Evolutionary conservation across 2,888 invertebrate genomes (phyloP).

Genomic region (Nebria brevicollis): DNA sequence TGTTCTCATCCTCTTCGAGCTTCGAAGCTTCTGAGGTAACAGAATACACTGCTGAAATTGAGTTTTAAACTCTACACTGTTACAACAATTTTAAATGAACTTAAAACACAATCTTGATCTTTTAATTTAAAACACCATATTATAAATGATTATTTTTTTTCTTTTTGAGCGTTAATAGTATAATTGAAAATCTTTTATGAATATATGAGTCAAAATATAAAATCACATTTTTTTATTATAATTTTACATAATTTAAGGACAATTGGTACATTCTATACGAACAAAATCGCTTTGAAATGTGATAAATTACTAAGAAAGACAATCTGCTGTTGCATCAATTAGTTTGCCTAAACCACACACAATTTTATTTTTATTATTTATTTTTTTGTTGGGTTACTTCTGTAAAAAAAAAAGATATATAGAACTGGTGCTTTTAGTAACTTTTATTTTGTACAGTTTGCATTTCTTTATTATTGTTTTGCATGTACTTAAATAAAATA

Average conservation of each 20-base stretch:
- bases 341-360: slow-evolving; percentile 9
- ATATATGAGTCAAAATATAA: too few species aligned
- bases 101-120: background rate
- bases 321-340: slow-evolving; percentile 11
- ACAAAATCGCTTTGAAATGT: slow-evolving; percentile 51
- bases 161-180: too few species aligned
- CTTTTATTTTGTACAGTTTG: slow-evolving; percentile 32
- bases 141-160: background rate
- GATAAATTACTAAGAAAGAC: slow-evolving; percentile 54
- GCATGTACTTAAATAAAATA: slow-evolving; percentile 39
- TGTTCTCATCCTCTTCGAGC: slow-evolving; percentile 59
- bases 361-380: slow-evolving; percentile 21
- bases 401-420: slow-evolving; percentile 59
- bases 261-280: slow-evolving; percentile 38
- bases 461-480: slow-evolving; percentile 36
- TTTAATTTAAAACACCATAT: slow-evolving; percentile 1
- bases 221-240: background rate
- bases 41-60: slow-evolving; percentile 57
- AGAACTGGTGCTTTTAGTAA: slow-evolving; percentile 59
- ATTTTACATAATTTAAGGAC: background rate
- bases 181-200: too few species aligned
- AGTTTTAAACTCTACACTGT: slow-evolving; percentile 41
- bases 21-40: slow-evolving; percentile 59
- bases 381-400: slow-evolving; percentile 15
- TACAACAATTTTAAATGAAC: background rate